Percentiles rank a stretch among this genome's conserved stretches.
These are phyloP conservation scores for Cephus nigrinus DNA, from an alignment of 2,888 invertebrate species.

Conservation along the genomic window DNA sequence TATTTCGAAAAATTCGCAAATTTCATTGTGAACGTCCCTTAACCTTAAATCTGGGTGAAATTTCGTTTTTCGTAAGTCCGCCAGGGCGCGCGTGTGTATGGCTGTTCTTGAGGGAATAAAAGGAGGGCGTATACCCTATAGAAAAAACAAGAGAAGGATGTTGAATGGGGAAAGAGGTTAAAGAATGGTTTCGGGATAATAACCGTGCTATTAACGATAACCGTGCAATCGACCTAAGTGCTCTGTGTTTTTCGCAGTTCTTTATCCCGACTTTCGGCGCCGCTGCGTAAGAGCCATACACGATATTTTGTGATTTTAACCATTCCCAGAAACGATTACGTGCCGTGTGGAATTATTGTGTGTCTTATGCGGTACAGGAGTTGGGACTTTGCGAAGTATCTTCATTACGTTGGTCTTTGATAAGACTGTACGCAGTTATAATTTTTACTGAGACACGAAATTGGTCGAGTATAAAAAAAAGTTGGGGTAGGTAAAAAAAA, in stretches of 20 bases:
- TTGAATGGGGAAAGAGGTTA: conserved; percentile 9
- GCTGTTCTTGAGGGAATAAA: background rate
- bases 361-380: background rate
- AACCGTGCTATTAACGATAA: conserved; percentile 19
- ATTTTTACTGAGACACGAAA: background rate
- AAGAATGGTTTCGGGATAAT: conserved; percentile 22
- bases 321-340: background rate
- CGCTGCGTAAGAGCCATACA: background rate
- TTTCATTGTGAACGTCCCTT: background rate
- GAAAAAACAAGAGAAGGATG: background rate
- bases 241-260: conserved; percentile 21
- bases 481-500: background rate
- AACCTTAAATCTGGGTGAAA: background rate
- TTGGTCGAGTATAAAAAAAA: background rate
- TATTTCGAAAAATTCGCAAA: background rate
- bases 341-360: background rate
- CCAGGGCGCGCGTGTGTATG: background rate
- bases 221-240: conserved; percentile 29
- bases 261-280: background rate
- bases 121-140: background rate
- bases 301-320: background rate
- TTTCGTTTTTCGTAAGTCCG: background rate
- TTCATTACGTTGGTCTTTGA: background rate
- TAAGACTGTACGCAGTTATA: background rate
- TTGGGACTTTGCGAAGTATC: background rate